phyloP scores from a whole-genome alignment of 1,140 invertebrate genomes.

The Chymomyza costata region DNA sequence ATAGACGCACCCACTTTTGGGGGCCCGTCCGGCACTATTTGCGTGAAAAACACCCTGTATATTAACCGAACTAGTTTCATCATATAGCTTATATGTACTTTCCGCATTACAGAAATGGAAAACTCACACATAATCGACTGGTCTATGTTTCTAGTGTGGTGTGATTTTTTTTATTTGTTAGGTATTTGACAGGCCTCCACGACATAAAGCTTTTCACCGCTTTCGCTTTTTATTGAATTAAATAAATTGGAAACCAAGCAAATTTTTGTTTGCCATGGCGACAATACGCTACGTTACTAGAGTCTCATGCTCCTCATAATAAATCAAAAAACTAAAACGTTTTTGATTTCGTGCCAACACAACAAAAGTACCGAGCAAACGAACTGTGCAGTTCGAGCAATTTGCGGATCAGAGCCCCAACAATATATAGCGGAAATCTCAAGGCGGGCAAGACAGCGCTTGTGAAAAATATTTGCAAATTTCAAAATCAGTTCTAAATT shows the following conservation, averaged over 20 bases:
- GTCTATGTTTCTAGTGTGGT: no score
- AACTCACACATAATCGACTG: no score
- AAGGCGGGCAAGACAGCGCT: conserved; percentile 3
- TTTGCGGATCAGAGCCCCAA: conserved; percentile 41
- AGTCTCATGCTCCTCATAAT: conserved; percentile 28
- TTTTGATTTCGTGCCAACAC: conserved; percentile 55
- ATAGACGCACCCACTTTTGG: no score
- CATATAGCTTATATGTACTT: no score
- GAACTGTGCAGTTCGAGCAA: conserved; percentile 45
- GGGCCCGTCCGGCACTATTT: no score
- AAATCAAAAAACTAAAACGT: conserved; percentile 24
- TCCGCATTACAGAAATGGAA: no score
- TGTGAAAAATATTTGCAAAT: conserved; percentile 47
- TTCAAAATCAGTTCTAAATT: conserved; percentile 64
- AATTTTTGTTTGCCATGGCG: conserved; percentile 53
- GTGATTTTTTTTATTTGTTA: background rate
- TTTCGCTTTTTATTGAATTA: conserved; percentile 62
- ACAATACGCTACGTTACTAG: conserved; percentile 29
- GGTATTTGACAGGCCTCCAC: background rate
- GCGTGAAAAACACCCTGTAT: no score
- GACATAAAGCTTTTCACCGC: conserved; percentile 4
- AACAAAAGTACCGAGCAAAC: conserved; percentile 26
- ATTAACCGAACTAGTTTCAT: no score
- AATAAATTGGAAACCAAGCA: conserved; percentile 38
- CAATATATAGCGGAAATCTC: conserved; percentile 52